Evolutionary conservation across 1,140 invertebrate genomes (phyloP), one percentile per base, ranked within the genome.

Genomic region (Bombus superbus): DNA sequence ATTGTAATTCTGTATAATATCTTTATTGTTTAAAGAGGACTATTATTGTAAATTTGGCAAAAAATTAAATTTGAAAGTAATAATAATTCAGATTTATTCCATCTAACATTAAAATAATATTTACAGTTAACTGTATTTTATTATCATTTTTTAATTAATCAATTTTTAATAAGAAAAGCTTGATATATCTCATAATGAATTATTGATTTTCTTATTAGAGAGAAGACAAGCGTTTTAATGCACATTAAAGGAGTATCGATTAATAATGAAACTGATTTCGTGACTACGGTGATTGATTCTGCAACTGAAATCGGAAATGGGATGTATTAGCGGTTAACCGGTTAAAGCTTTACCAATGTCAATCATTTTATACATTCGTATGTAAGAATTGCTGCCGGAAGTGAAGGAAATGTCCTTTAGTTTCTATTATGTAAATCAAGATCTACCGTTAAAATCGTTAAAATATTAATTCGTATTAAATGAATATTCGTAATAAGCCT

Each of bases 381-480:
- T 35, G 13, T 40, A 40, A 10, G 5, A 32, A 66, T 42, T 47
- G 64, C 42, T 68, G 62, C 75, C 74, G 87, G 79, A 89, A 89
- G 53, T 42, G 53, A 64, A 88, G 42, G 66, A 76, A 77, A 86
- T 38, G 66, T 88, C 75, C n/a, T n/a, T 77, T 64, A 81, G 85
- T 66, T 25, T 62, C 42, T 53, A n/a, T 38, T 42, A 47, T 38
- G 68, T 73, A 73, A 64, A 9, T 22, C 44, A 18, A 84, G 11
- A 53, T 53, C 28, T 32, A 72, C 40, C 25, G 25, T 22, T 66
- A 64, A n/a, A 42, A 9, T 15, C 1, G 47, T 53, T 32, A 28
- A 18, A 47, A 38, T 35, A 68, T 83, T 68, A 3, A 53, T 47
- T n/a, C 4, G 1, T 13, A 15, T 53, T 40, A 8, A 79, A 35